These are phyloP conservation scores for Dendroctonus ponderosae DNA, from an alignment of 1,140 invertebrate species.

Conservation along the genomic window DNA sequence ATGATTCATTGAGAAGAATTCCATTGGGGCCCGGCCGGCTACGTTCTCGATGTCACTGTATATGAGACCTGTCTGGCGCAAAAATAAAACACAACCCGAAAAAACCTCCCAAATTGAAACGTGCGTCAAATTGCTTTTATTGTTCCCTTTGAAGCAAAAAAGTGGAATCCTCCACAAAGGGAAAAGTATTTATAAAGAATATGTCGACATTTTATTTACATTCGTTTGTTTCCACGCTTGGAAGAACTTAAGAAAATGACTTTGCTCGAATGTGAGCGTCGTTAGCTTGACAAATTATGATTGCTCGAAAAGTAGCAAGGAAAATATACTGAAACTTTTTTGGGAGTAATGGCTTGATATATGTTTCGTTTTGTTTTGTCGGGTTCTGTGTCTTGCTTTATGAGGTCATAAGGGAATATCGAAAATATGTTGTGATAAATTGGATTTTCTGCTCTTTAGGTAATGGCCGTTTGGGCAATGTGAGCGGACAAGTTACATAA, in stretches of 20 bases:
- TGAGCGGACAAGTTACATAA: too few species aligned
- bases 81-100: not conserved
- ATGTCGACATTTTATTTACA: slow-evolving; percentile 32
- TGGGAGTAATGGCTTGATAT: slow-evolving; percentile 20
- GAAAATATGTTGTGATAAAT: too few species aligned
- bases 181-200: slow-evolving; percentile 28
- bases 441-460: too few species aligned
- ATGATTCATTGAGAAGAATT: too few species aligned
- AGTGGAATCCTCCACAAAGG: slow-evolving; percentile 7
- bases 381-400: slow-evolving; percentile 10
- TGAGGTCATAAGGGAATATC: not conserved
- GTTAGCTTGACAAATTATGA: slow-evolving; percentile 32
- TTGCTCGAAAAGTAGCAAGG: slow-evolving; percentile 28
- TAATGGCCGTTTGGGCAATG: too few species aligned
- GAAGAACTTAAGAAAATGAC: slow-evolving; percentile 26
- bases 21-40: too few species aligned
- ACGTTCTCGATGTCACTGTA: too few species aligned
- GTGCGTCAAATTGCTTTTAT: slow-evolving; percentile 11
- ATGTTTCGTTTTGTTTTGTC: slow-evolving; percentile 15
- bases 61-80: not conserved
- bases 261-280: slow-evolving; percentile 28
- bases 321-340: slow-evolving; percentile 26
- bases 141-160: slow-evolving; percentile 8
- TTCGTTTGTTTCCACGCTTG: slow-evolving; percentile 27
- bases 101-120: not conserved